Percentiles rank a stretch among this genome's conserved stretches.
Conservation (phyloP, 2,888 invertebrate genomes). For the Cantharis nigra region DNA sequence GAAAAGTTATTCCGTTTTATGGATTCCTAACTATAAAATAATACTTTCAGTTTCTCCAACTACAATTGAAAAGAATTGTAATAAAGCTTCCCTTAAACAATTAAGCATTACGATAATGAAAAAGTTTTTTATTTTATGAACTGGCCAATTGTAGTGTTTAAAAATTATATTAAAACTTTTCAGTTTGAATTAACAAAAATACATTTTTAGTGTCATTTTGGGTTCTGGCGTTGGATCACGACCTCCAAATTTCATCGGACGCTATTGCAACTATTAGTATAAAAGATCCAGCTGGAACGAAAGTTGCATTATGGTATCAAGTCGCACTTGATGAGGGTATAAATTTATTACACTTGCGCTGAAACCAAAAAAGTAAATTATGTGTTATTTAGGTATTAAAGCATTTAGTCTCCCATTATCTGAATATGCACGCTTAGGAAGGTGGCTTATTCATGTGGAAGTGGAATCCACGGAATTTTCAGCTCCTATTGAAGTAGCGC, state of each 20-base stretch:
- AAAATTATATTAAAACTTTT: neutral
- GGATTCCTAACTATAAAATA: neutral
- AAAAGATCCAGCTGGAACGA: constrained; percentile 66
- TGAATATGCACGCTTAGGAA: constrained; percentile 61
- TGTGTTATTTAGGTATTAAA: constrained; percentile 60
- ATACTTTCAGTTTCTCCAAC: neutral
- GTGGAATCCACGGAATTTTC: constrained; percentile 62
- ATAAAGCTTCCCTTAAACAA: neutral
- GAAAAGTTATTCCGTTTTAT: neutral
- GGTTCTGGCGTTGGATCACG: constrained; percentile 68
- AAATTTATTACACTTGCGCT: constrained; percentile 28
- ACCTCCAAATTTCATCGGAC: constrained; percentile 62
- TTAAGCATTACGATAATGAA: neutral
- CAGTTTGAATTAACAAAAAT: constrained; percentile 32
- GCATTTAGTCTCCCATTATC: constrained; percentile 63
- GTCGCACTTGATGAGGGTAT: constrained; percentile 67
- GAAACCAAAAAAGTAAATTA: neutral
- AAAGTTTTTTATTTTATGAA: neutral
- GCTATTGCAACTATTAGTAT: constrained; percentile 65
- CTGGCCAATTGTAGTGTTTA: neutral
- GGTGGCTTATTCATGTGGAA: constrained; percentile 62
- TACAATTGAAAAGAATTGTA: neutral
- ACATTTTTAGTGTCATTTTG: constrained; percentile 66
- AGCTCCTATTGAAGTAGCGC: constrained; percentile 60
- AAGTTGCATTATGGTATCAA: constrained; percentile 70